Base-by-base conservation (phyloP, 2,113 vertebrate genomes). In the Menura novaehollandiae region DNA sequence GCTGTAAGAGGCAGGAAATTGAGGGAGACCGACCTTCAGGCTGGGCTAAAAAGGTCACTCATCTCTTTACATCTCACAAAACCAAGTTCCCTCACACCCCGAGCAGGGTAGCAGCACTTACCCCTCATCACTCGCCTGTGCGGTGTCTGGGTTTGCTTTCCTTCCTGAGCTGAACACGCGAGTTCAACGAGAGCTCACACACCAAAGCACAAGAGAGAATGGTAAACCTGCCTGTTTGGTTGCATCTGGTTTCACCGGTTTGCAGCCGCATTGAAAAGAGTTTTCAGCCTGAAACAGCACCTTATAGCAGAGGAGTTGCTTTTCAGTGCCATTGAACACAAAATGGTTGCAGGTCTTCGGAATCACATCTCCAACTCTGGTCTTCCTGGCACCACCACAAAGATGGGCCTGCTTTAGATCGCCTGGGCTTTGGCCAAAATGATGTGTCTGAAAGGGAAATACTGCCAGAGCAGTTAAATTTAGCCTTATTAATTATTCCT, bases 381-480 rank as follows among this genome's bases (percentile, higher is more conserved):
- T 44, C 32, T 35, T 78, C 39, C 49, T 39, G 24, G 74, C 52
- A 89, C 52, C 7, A 8, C 32, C 21, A 15, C 27, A 24, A 79
- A 43, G 28, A 80, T 1, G 9, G 59, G 75, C 51, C 39, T 78
- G 60, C 73, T 69, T 75, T 55, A 53, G 51, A 55, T 22, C 0
- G 2, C 53, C 24, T 66, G 49, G 44, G 35, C n/a, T 81, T 76
- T 85, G 64, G 51, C 74, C 72, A 85, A 85, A 91, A 72, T 0
- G 0, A 88, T 83, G 60, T 67, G 73, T 90, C 74, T 88, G 91
- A 95, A 89, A 92, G 47, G 71, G 37, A 94, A 91, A 88, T 51
- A 63, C 72, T 96, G 81, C 83, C 79, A 87, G 28, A 89, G 64
- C 30, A 33, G 87, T 95, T 93, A 95, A 94, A 88, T 96, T 93